These are phyloP conservation scores for Nipponia nippon DNA, from an alignment of 2,113 vertebrate species.

Conservation along the genomic window DNA sequence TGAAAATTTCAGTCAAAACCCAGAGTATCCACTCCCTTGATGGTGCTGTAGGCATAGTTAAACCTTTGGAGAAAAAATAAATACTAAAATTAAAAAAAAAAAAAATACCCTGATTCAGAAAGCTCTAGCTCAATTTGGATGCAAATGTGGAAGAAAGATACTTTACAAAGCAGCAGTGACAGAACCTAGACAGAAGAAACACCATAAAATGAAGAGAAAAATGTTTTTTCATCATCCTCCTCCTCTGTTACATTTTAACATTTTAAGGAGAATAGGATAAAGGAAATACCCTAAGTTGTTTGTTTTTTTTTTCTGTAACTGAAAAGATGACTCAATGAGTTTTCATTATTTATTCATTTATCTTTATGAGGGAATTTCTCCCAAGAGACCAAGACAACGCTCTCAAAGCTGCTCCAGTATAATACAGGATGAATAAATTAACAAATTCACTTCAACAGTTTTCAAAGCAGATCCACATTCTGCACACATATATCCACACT, in stretches of 20 bases:
- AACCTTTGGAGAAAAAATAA: neutral
- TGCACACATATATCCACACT: rapidly evolving
- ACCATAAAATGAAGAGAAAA: neutral
- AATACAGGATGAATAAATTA: slow-evolving; percentile 18
- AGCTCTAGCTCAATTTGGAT: neutral
- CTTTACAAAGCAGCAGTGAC: neutral
- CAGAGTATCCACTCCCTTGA: neutral
- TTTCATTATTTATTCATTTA: slow-evolving; percentile 19
- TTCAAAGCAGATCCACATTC: neutral
- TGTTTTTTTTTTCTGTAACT: neutral
- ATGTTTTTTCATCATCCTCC: neutral
- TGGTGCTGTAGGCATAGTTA: neutral
- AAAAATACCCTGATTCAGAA: neutral
- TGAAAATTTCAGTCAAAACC: neutral
- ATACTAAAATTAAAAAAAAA: neutral
- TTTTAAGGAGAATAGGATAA: neutral
- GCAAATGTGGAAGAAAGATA: neutral
- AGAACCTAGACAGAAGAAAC: neutral
- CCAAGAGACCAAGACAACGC: neutral
- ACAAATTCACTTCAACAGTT: neutral
- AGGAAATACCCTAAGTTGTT: neutral
- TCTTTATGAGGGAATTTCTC: neutral
- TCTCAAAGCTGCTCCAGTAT: neutral
- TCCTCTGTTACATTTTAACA: neutral
- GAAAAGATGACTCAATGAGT: neutral